These are phyloP conservation scores for Arctia plantaginis DNA, from an alignment of 2,888 invertebrate genomes.

Conservation along the genomic window DNA sequence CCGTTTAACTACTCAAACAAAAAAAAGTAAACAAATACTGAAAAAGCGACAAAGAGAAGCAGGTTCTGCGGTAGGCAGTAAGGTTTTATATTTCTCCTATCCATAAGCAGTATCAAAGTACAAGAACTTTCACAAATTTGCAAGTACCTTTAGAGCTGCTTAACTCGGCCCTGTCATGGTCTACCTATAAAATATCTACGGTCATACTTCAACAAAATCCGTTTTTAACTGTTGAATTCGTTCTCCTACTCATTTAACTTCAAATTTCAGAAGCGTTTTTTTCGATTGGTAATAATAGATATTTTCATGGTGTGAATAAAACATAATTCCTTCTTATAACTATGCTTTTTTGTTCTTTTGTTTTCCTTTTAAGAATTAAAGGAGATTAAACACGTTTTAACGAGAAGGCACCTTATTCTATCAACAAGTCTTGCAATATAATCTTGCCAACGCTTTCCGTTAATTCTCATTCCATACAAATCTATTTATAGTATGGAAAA, in stretches of 20 bases:
- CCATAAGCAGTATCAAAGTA: neutral
- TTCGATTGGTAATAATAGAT: neutral
- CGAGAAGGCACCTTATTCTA: conserved; percentile 1
- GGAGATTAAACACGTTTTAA: neutral
- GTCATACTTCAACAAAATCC: neutral
- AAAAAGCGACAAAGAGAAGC: neutral
- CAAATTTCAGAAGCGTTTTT: too few species aligned
- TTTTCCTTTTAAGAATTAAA: too few species aligned
- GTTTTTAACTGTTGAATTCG: neutral
- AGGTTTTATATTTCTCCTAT: too few species aligned
- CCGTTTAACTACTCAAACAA: neutral
- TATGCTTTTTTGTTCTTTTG: neutral
- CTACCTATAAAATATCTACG: neutral
- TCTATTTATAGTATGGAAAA: conserved; percentile 28
- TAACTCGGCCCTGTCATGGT: neutral
- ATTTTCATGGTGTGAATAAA: neutral
- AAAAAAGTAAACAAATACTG: too few species aligned
- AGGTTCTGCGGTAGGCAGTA: neutral
- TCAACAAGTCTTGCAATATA: conserved; percentile 8
- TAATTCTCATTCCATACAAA: conserved; percentile 20
- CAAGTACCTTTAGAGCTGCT: neutral
- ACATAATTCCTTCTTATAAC: neutral
- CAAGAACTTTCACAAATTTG: neutral
- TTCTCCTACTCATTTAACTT: neutral
- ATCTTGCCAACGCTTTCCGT: conserved; percentile 11